Percentiles rank a stretch among this genome's conserved stretches.
Conservation (phyloP, 2,888 invertebrate species). For the Sphaeridia pumilis region DNA sequence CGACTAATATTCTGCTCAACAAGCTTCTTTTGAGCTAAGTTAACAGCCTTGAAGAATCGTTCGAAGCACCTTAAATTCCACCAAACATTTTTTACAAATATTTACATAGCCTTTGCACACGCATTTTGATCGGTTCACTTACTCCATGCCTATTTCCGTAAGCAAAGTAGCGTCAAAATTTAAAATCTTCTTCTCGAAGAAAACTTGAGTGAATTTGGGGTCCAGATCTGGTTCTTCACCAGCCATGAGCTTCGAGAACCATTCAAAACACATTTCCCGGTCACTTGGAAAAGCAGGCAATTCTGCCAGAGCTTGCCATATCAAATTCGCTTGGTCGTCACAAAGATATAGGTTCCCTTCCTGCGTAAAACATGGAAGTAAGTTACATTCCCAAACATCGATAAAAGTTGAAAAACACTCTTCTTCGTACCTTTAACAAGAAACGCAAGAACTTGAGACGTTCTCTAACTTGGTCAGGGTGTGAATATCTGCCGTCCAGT, state of each 20-base stretch:
- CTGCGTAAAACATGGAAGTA: slow-evolving; percentile 38
- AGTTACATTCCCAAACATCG: neutral
- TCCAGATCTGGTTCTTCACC: slow-evolving; percentile 94
- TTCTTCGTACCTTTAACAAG: slow-evolving; percentile 58
- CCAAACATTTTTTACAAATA: neutral
- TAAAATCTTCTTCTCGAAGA: slow-evolving; percentile 88
- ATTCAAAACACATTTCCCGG: slow-evolving; percentile 92
- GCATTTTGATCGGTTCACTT: slow-evolving; percentile 37
- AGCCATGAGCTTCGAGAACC: slow-evolving; percentile 95
- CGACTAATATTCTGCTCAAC: slow-evolving; percentile 76
- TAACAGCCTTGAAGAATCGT: slow-evolving; percentile 87
- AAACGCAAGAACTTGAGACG: slow-evolving; percentile 85
- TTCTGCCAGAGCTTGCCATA: slow-evolving; percentile 92
- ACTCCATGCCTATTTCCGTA: slow-evolving; percentile 92
- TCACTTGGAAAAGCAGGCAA: slow-evolving; percentile 83
- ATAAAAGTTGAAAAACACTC: neutral
- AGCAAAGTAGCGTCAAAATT: slow-evolving; percentile 80
- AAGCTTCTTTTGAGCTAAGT: slow-evolving; percentile 85
- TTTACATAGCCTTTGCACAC: neutral
- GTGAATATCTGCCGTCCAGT: slow-evolving; percentile 81
- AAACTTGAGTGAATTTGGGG: slow-evolving; percentile 87
- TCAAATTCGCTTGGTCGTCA: slow-evolving; percentile 91
- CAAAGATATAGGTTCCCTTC: slow-evolving; percentile 95
- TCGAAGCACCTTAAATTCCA: slow-evolving; percentile 48
- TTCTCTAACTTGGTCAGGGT: slow-evolving; percentile 84